Percentiles rank a stretch among this genome's conserved stretches.
These are phyloP conservation scores for Selenia dentaria DNA, from an alignment of 2,888 invertebrate genomes.

Conservation along the genomic window DNA sequence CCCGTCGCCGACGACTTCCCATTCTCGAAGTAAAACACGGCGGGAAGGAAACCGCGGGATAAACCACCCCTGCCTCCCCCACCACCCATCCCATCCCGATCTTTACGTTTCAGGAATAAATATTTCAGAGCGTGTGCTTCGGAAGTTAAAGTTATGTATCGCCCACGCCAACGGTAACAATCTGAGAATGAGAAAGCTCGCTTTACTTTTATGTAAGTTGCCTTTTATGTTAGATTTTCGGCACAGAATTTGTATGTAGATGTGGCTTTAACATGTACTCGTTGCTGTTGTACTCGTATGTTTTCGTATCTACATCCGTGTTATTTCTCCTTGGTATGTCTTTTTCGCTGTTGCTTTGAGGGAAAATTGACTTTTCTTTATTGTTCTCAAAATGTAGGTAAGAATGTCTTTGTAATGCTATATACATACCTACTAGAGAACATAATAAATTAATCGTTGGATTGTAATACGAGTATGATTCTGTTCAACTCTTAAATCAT, in stretches of 20 bases:
- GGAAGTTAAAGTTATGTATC: constrained; percentile 84
- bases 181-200: constrained; percentile 76
- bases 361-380: not conserved
- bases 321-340: constrained; percentile 5
- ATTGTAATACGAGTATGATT: too few relatives aligned
- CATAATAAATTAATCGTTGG: too few relatives aligned
- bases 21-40: constrained; percentile 85
- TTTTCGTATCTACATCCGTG: constrained; percentile 11
- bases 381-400: not conserved
- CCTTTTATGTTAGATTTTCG: constrained; percentile 50
- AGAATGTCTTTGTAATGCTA: too few relatives aligned
- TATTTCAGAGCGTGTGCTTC: constrained; percentile 85
- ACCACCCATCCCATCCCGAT: constrained; percentile 64
- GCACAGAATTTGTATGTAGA: constrained; percentile 25
- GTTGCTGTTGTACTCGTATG: constrained; percentile 8
- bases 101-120: constrained; percentile 85
- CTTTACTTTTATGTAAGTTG: constrained; percentile 69
- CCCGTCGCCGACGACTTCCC: constrained; percentile 83
- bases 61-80: constrained; percentile 61
- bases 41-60: constrained; percentile 84
- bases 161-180: constrained; percentile 76
- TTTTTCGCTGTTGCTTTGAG: constrained; percentile 1
- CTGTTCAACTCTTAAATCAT: too few relatives aligned
- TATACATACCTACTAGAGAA: too few relatives aligned
- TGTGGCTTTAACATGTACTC: constrained; percentile 8